Conservation (phyloP, 1,140 invertebrate species). For the Drosophila parvula region DNA sequence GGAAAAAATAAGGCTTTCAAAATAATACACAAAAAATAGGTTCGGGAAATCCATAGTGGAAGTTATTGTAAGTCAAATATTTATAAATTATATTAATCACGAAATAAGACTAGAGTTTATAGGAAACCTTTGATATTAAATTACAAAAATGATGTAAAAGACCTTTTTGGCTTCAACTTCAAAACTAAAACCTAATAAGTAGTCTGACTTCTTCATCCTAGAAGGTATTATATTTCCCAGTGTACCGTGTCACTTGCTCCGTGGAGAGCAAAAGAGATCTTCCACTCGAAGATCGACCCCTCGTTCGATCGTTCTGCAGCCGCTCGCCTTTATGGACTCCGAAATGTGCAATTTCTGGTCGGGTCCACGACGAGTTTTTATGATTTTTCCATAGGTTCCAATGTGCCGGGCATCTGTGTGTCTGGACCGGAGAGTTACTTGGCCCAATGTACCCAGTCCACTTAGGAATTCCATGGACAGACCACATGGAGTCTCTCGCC, state of each 20-base stretch:
- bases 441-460: conserved; percentile 67
- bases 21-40: background rate
- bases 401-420: conserved; percentile 70
- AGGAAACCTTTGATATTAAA: background rate
- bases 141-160: too few species aligned
- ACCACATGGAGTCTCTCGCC: conserved; percentile 69
- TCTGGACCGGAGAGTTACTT: conserved; percentile 25
- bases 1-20: conserved; percentile 10
- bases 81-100: background rate
- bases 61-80: background rate
- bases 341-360: conserved; percentile 71
- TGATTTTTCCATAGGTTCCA: conserved; percentile 74
- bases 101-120: background rate
- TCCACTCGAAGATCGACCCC: conserved; percentile 47
- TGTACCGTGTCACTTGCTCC: conserved; percentile 25
- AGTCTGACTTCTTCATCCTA: background rate
- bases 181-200: too few species aligned
- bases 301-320: conserved; percentile 11
- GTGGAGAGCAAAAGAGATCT: background rate
- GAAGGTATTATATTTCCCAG: background rate
- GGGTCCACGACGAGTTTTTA: conserved; percentile 47
- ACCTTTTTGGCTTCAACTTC: too few species aligned
- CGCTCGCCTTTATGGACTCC: conserved; percentile 67
- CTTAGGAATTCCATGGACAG: conserved; percentile 71
- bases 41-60: too few species aligned